These are phyloP conservation scores for Vanessa tameamea DNA, from an alignment of 1,140 invertebrate genomes.

Conservation along the genomic window DNA sequence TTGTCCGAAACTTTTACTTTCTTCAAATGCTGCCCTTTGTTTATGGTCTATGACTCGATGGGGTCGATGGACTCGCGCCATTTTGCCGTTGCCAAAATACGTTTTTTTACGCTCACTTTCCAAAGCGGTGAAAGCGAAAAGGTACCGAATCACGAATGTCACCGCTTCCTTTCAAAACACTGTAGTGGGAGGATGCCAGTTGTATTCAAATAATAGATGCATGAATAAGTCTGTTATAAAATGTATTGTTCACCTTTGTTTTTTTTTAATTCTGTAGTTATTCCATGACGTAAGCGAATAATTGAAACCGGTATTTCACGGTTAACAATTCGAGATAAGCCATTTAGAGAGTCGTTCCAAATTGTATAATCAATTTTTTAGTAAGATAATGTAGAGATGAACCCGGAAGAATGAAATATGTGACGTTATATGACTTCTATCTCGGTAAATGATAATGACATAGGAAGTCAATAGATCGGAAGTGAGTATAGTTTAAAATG, in stretches of 20 bases:
- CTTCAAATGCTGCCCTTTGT: conserved; percentile 72
- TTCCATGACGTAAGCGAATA: conserved; percentile 7
- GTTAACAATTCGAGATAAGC: background rate
- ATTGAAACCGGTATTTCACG: conserved; percentile 5
- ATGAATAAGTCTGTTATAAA: conserved; percentile 15
- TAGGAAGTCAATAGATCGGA: conserved; percentile 71
- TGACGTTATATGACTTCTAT: conserved; percentile 17
- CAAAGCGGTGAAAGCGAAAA: conserved; percentile 80
- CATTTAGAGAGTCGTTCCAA: conserved; percentile 1
- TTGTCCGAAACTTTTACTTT: conserved; percentile 69
- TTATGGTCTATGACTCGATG: conserved; percentile 70
- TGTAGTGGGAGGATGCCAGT: conserved; percentile 74
- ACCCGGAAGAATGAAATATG: background rate
- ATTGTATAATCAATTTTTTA: background rate
- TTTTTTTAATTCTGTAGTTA: conserved; percentile 9
- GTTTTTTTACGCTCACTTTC: conserved; percentile 80
- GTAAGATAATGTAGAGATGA: background rate
- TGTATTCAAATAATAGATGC: conserved; percentile 60
- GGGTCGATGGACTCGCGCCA: conserved; percentile 70
- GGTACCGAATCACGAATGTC: conserved; percentile 69
- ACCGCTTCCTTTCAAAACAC: conserved; percentile 78
- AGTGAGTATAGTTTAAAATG: conserved; percentile 67
- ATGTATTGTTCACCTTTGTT: conserved; percentile 28
- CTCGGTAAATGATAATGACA: conserved; percentile 39
- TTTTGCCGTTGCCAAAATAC: conserved; percentile 78